These are phyloP conservation scores for Psammodynastes pulverulentus DNA, from an alignment of 2,113 vertebrate species.

Conservation along the genomic window DNA sequence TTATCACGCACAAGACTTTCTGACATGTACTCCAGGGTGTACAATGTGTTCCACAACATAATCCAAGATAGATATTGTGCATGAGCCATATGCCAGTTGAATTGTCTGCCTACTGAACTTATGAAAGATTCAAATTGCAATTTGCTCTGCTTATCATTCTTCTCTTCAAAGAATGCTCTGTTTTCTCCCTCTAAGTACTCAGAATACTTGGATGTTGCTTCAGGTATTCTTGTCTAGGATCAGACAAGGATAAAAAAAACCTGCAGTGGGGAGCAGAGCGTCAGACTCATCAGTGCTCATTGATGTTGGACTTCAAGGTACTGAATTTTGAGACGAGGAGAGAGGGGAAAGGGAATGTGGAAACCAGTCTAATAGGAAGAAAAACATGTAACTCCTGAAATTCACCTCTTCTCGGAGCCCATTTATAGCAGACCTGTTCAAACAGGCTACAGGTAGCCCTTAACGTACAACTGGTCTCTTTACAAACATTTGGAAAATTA, in stretches of 20 bases:
- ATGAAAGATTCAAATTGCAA: background rate
- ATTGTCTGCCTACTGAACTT: background rate
- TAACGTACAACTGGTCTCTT: background rate
- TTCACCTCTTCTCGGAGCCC: background rate
- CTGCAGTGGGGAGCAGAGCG: background rate
- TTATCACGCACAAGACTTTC: background rate
- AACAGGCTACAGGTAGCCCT: background rate
- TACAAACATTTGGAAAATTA: background rate
- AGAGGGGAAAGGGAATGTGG: background rate
- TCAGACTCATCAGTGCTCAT: background rate
- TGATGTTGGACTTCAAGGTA: background rate
- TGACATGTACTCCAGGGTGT: background rate
- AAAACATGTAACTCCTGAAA: background rate
- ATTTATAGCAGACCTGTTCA: background rate
- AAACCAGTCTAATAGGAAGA: background rate
- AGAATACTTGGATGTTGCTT: background rate
- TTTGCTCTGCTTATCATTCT: background rate
- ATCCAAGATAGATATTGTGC: background rate
- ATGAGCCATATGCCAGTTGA: background rate
- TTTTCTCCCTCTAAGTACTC: background rate
- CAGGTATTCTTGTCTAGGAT: background rate
- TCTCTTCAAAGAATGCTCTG: background rate
- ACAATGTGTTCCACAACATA: background rate
- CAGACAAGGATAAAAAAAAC: background rate
- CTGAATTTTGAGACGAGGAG: background rate